A percentile compares a stretch with the other conserved stretches of the same genome.
phyloP scores from a whole-genome alignment of 2,797 vertebrate genomes.

The Xiphophorus birchmanni region DNA sequence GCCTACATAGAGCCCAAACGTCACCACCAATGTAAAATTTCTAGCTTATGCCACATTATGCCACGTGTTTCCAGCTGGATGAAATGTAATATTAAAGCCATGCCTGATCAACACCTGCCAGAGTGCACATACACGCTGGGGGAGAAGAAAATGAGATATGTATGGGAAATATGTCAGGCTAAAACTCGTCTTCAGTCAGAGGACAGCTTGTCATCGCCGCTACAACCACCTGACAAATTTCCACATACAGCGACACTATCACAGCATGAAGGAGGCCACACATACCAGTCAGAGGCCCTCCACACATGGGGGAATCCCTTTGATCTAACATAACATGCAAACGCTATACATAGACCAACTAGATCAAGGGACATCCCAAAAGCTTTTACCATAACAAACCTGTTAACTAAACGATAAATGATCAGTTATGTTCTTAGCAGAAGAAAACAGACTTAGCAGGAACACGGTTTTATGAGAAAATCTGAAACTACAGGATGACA shows the following conservation, averaged over 20 bases:
- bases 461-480: background rate
- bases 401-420: background rate
- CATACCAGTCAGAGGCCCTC: constrained; percentile 13
- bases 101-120: constrained; percentile 5
- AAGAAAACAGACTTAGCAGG: background rate
- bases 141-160: constrained; percentile 21
- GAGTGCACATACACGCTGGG: background rate
- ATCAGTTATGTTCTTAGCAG: background rate
- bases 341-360: background rate
- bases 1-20: background rate
- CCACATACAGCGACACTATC: constrained; percentile 36
- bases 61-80: background rate
- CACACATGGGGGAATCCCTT: constrained; percentile 40
- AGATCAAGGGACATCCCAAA: constrained; percentile 4
- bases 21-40: background rate
- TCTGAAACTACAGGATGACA: background rate
- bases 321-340: constrained; percentile 36
- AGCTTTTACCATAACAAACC: background rate
- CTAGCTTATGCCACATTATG: constrained; percentile 1
- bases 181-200: constrained; percentile 30
- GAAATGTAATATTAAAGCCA: background rate
- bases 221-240: constrained; percentile 40
- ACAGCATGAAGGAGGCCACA: constrained; percentile 24
- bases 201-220: constrained; percentile 50
- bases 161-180: constrained; percentile 29